Base-by-base conservation (phyloP, 2,888 invertebrate genomes). In the Pteria penguin region DNA sequence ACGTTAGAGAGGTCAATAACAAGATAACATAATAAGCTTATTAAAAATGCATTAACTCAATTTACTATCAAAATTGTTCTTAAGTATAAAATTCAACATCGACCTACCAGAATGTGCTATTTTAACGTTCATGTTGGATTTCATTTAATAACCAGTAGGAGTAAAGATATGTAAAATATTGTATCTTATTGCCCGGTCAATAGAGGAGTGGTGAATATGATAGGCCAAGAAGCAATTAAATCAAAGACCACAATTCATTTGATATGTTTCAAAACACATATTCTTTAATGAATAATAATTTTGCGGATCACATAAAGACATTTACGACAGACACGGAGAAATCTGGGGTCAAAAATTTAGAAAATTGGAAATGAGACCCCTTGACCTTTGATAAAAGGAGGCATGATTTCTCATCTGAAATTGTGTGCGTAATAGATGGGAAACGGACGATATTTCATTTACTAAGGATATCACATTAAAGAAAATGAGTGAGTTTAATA, bases 401-500 rank as follows among this genome's bases (percentile, higher is more conserved):
- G 45, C 45, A 45, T 45, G 45, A 45, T 45, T 45, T 45, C 45
- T 45, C 11, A 45, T 14, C 18, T 60, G 18, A 60, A 60, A 26
- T 24, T 22, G 8, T 67, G 32, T 33, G 54, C 57, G n/a, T 55
- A 57, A 55, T 32, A 36, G n/a, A 57, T 22, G 29, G 22, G 55
- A 36, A 36, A 65, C 45, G 27, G 58, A 55, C 22, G 54, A 54
- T 29, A 57, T 65, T 72, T 57, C 57, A 36, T 58, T 72, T 65
- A 24, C 27, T 27, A 65, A 57, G 65, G 55, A 45, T 72, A 72
- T 72, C 72, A 55, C 32, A 72, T 72, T 57, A 29, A 57, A 55
- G 65, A 72, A 72, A 72, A 72, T 65, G 72, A 65, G 57, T 65
- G 65, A 72, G 45, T 8, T 14, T 8, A 14, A 14, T 18, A 45